Base-by-base conservation (phyloP, 2,113 vertebrate species). In the Poeciliopsis occidentalis region DNA sequence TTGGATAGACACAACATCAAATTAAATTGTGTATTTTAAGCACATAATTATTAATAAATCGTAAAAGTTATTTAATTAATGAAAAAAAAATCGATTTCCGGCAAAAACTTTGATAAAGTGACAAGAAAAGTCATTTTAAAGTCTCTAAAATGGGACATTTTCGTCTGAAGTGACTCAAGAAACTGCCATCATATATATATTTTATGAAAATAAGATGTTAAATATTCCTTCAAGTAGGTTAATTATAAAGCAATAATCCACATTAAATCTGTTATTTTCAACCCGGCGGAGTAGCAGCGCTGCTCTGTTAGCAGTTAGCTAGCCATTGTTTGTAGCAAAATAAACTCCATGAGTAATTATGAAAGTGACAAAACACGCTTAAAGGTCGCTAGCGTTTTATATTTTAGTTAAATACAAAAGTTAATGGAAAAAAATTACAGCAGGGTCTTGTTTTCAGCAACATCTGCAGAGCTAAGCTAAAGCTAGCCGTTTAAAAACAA, bases 401-500 rank as follows among this genome's bases (percentile, higher is more conserved):
- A 8, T 8, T 7, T 0, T 2, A 34, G 11, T 6, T 34, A 57
- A 0, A 0, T 4, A 29, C 41, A 8, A 37, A 27, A 0, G 15
- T 11, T 2, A 12, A 29, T 62, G n/a, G 6, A 3, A 12, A 19
- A 44, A 26, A 11, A 60, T 34, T 34, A 65, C 22, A 19, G 0
- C 0, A 4, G 22, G 24, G 31, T 29, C 17, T 54, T 51, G 68
- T 84, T 80, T 61, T n/a, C 34, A 19, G 64, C 27, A 73, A 34
- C 57, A 39, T 67, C 54, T 67, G 69, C 13, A 76, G 13, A 41
- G 85, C 84, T 86, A 90, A 76, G 88, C 85, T 88, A 89, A 81
- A 62, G 79, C 71, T 92, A 92, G 89, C 87, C 71, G 78, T 57
- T 47, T 26, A 64, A 87, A 85, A 83, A 79, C 79, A 85, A 78